These are phyloP conservation scores for Thereva unica DNA, from an alignment of 2,888 invertebrate genomes.

Conservation along the genomic window DNA sequence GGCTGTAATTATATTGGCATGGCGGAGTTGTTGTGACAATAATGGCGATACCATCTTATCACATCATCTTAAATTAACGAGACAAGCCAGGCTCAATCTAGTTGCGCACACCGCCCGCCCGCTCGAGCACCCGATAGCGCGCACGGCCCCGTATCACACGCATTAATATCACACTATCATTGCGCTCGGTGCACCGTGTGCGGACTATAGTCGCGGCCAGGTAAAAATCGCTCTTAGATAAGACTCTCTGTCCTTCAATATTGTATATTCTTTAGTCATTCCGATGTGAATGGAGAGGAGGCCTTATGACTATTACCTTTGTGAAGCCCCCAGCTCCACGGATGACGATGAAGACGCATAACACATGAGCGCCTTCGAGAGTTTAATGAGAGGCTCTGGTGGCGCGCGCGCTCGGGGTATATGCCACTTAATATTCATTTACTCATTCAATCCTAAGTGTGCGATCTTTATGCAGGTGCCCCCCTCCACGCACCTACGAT, in stretches of 20 bases:
- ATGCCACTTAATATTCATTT: constrained; percentile 8
- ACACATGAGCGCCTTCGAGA: constrained; percentile 1
- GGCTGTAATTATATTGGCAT: constrained; percentile 21
- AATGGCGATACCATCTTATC: constrained; percentile 28
- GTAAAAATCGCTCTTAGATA: not conserved
- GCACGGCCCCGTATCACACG: too few species aligned
- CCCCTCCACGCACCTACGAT: not conserved
- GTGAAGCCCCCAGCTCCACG: too few species aligned
- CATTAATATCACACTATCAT: too few species aligned
- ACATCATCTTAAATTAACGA: constrained; percentile 27
- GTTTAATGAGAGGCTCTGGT: not conserved
- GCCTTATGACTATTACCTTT: not conserved
- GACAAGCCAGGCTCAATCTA: constrained; percentile 5
- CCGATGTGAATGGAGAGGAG: not conserved
- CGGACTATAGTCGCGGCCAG: too few species aligned
- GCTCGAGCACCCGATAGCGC: too few species aligned
- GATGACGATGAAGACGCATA: not conserved
- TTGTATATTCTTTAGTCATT: not conserved
- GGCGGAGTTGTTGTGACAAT: constrained; percentile 24
- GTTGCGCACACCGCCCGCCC: too few species aligned
- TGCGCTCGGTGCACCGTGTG: too few species aligned
- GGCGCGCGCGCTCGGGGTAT: not conserved
- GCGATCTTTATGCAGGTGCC: not conserved
- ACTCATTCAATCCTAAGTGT: constrained; percentile 4
- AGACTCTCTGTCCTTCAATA: not conserved